Conservation (phyloP, 2,113 vertebrate species). For the Pandion haliaetus region DNA sequence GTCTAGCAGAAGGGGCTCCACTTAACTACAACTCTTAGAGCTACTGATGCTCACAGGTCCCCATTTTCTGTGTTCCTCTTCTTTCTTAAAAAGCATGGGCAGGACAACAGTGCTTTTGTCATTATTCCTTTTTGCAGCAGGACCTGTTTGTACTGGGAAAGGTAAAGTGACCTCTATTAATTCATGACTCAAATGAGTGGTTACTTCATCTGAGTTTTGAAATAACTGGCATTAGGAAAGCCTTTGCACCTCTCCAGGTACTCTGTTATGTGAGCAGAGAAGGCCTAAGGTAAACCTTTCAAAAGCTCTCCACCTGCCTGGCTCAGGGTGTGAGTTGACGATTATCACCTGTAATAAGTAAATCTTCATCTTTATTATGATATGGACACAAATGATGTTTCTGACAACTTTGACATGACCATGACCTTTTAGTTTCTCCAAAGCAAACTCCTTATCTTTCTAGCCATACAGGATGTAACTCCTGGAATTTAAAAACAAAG, state of each 20-base stretch:
- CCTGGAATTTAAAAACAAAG: background rate
- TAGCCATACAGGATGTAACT: background rate
- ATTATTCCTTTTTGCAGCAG: background rate
- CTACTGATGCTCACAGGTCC: background rate
- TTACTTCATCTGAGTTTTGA: background rate
- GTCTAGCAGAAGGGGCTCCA: background rate
- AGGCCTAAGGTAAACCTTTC: background rate
- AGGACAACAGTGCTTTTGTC: background rate
- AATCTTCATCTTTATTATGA: background rate
- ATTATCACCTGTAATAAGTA: background rate
- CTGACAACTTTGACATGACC: background rate
- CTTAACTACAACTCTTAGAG: background rate
- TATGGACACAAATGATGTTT: background rate
- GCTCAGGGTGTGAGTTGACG: background rate
- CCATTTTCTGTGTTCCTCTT: background rate
- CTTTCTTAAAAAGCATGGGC: background rate
- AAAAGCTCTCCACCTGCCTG: background rate
- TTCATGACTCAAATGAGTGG: background rate
- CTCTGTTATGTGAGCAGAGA: background rate
- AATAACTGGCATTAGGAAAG: background rate
- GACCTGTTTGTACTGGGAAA: background rate
- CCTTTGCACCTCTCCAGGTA: background rate
- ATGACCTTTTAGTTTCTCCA: background rate
- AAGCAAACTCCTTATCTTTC: background rate
- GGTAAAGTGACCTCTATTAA: background rate